Percentiles rank a stretch among this genome's conserved stretches.
These are phyloP conservation scores for Nomada goodeniana DNA, from an alignment of 2,888 invertebrate species.

Conservation along the genomic window DNA sequence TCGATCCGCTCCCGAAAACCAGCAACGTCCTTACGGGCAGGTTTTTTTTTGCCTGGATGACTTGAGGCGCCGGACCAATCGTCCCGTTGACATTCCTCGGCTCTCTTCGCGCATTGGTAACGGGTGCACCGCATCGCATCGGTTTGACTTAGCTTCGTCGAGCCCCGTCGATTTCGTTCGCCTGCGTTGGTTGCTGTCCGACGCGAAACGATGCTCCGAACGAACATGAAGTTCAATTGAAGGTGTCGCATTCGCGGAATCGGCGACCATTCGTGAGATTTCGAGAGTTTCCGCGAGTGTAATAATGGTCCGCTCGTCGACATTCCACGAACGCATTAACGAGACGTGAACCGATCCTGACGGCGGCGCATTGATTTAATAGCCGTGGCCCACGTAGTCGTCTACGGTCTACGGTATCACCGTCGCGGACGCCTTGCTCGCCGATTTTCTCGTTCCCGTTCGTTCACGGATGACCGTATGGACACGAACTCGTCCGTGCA, in stretches of 20 bases:
- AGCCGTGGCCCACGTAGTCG: conserved; percentile 79
- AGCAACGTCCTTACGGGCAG: conserved; percentile 6
- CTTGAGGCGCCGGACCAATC: conserved; percentile 48
- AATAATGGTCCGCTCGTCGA: conserved; percentile 61
- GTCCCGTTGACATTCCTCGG: conserved; percentile 56
- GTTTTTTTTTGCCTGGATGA: conserved; percentile 21
- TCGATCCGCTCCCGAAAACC: background rate
- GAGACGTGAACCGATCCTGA: conserved; percentile 82
- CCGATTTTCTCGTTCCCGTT: conserved; percentile 41
- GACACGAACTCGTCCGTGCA: conserved; percentile 69
- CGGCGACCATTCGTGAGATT: background rate
- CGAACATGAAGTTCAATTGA: background rate
- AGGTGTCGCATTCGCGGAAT: background rate
- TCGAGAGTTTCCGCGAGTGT: conserved; percentile 32
- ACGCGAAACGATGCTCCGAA: background rate
- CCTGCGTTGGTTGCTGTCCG: background rate
- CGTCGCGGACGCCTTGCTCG: conserved; percentile 33
- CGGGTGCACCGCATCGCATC: conserved; percentile 34
- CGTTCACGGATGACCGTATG: conserved; percentile 69
- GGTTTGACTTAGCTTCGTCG: conserved; percentile 16
- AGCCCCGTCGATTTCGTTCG: background rate
- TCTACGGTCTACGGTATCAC: conserved; percentile 59
- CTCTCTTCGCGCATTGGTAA: conserved; percentile 36
- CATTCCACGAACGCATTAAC: conserved; percentile 77
- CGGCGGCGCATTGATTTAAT: conserved; percentile 83